Conservation (phyloP, 1,140 invertebrate species). For the Drosophila murphyi region DNA sequence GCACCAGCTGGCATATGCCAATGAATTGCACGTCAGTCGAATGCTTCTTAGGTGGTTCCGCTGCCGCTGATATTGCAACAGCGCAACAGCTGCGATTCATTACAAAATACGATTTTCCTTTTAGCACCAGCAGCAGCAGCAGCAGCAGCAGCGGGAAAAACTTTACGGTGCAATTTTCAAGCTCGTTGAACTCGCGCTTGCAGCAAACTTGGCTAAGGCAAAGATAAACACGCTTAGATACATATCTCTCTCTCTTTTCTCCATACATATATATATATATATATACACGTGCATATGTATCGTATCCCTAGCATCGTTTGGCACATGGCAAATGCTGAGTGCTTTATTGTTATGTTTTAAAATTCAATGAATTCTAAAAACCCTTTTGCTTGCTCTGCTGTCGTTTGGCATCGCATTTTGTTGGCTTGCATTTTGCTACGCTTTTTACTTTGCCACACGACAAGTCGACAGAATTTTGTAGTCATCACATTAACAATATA, state of each 20-base stretch:
- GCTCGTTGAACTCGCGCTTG: slow-evolving; percentile 55
- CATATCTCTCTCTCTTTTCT: slow-evolving; percentile 3
- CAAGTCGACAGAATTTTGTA: slow-evolving; percentile 70
- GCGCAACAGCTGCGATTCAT: slow-evolving; percentile 76
- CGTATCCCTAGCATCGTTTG: slow-evolving; percentile 64
- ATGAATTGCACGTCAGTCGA: slow-evolving; percentile 71
- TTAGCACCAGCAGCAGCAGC: slow-evolving; percentile 27
- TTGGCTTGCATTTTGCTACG: slow-evolving; percentile 40
- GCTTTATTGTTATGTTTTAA: slow-evolving; percentile 83
- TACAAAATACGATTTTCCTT: slow-evolving; percentile 75
- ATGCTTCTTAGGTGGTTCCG: slow-evolving; percentile 6
- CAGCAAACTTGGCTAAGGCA: slow-evolving; percentile 19
- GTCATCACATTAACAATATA: slow-evolving; percentile 70
- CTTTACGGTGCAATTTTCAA: slow-evolving; percentile 71
- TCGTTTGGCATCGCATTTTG: slow-evolving; percentile 50
- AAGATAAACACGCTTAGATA: slow-evolving; percentile 23
- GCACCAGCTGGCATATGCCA: slow-evolving; percentile 44
- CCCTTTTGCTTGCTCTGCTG: slow-evolving; percentile 26
- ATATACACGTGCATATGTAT: slow-evolving; percentile 1
- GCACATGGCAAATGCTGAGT: slow-evolving; percentile 74
- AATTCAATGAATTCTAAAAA: slow-evolving; percentile 83
- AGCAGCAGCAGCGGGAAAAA: slow-evolving; percentile 45
- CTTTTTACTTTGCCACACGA: slow-evolving; percentile 43
- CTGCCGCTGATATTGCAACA: slow-evolving; percentile 8
- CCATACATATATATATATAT: neutral